phyloP scores from a whole-genome alignment of 2,888 invertebrate genomes.

The Cryptocephalus primarius region DNA sequence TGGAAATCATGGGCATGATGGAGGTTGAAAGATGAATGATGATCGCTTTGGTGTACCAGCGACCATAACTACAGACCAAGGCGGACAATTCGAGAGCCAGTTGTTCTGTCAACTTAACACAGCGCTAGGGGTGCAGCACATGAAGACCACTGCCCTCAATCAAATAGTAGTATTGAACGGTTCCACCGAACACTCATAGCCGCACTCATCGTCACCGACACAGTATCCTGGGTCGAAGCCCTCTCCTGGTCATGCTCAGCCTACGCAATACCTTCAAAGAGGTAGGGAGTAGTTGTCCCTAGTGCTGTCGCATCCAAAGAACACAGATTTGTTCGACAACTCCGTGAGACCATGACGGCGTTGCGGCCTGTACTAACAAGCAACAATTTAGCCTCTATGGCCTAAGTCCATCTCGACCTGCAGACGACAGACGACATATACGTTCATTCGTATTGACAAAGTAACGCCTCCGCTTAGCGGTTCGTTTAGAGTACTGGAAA shows the following conservation, averaged over 20 bases:
- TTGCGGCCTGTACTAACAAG: constrained; percentile 3
- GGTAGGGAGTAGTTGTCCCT: constrained; percentile 3
- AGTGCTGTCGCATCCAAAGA: constrained; percentile 1
- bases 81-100: background rate
- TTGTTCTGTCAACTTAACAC: background rate
- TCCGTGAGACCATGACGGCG: constrained; percentile 2
- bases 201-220: constrained; percentile 3
- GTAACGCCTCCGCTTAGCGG: constrained; percentile 17
- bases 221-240: constrained; percentile 5
- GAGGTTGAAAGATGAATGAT: no score
- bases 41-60: no score
- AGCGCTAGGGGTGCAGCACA: constrained; percentile 1
- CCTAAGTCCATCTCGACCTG: constrained; percentile 32
- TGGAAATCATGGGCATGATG: no score
- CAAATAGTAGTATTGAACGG: constrained; percentile 15
- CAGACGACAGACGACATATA: constrained; percentile 35
- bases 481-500: constrained; percentile 13
- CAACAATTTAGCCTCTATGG: background rate
- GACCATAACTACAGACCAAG: no score
- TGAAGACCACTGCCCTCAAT: constrained; percentile 10
- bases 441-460: constrained; percentile 19
- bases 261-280: background rate
- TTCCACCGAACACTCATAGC: constrained; percentile 6
- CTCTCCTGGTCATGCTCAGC: constrained; percentile 6
- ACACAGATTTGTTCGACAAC: background rate